phyloP scores from a whole-genome alignment of 2,797 vertebrate species.

The Coregonus sp. region DNA sequence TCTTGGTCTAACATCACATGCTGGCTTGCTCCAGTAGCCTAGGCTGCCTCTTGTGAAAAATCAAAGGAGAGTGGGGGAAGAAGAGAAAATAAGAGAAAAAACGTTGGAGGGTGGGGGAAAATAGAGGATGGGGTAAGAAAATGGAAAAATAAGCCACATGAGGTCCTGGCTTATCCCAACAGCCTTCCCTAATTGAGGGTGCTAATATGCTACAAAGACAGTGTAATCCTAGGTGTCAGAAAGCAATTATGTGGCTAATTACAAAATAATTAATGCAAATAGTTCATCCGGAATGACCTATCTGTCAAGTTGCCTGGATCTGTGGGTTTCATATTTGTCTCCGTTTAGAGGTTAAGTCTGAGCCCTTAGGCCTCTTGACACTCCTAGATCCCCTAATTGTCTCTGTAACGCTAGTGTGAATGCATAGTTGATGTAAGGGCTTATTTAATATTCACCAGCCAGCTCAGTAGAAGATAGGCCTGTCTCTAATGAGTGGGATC shows the following conservation, averaged over 20 bases:
- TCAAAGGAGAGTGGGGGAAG: slow-evolving; percentile 10
- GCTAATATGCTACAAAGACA: slow-evolving; percentile 62
- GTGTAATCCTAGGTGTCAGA: slow-evolving; percentile 74
- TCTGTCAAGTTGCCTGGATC: slow-evolving; percentile 48
- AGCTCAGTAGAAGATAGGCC: too few species aligned
- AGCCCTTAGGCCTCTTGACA: slow-evolving; percentile 18
- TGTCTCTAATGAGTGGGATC: too few species aligned
- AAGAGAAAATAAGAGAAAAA: slow-evolving; percentile 8
- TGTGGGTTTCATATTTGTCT: slow-evolving; percentile 47
- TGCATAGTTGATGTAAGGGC: slow-evolving; percentile 40
- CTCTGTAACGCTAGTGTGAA: too few species aligned
- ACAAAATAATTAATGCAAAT: slow-evolving; percentile 76
- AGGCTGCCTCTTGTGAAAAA: slow-evolving; percentile 28
- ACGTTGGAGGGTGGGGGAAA: slow-evolving; percentile 11
- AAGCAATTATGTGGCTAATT: slow-evolving; percentile 81
- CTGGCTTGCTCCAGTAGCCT: slow-evolving; percentile 20
- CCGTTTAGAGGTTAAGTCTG: slow-evolving; percentile 42
- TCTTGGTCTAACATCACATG: slow-evolving; percentile 37
- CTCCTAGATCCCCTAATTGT: slow-evolving; percentile 23
- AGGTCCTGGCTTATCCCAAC: slow-evolving; percentile 55
- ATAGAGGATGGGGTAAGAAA: slow-evolving; percentile 23
- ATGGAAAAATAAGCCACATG: slow-evolving; percentile 53
- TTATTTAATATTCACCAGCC: slow-evolving; percentile 39
- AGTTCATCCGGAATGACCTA: slow-evolving; percentile 54
- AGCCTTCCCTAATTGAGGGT: slow-evolving; percentile 54